Evolutionary conservation across 2,888 invertebrate genomes (phyloP), one percentile per base, ranked within the genome.

Genomic region (Volucella inflata): DNA sequence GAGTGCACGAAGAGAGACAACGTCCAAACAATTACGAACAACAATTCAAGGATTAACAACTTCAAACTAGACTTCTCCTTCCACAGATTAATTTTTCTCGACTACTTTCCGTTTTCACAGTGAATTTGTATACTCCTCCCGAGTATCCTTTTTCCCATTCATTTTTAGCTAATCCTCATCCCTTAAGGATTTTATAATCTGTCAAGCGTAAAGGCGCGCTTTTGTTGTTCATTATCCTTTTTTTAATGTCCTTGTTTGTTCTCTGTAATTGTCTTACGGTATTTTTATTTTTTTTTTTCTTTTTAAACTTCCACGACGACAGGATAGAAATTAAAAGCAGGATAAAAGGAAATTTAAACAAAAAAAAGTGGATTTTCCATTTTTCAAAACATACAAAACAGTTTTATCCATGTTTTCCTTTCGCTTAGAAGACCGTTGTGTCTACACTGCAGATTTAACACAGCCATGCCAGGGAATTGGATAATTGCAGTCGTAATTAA

Each of bases 401-500:
- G 30, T 30, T n/a, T 11, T 44, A 44, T 11, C 44, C 36, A 12
- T 64, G 16, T 30, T 14, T 53, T 42, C 14, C 17, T 40, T 42
- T 40, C 8, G 21, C 8, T 51, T 11, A n/a, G n/a, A 10, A 38
- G 8, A n/a, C 21, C 55, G 36, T 11, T 36, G 0, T 50, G 17
- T 59, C 12, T 8, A 3, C 50, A 62, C 36, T 65, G 9, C 8
- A 70, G 50, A 30, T 50, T 38, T 70, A 16, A 76, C 68, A 42
- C 53, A 64, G 55, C 8, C 60, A 44, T 55, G 44, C 64, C 53
- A 10, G 51, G 38, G 70, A 71, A 81, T 76, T 77, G 40, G 46
- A 70, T 81, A 81, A 81, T 81, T 81, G 65, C 70, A 70, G 38
- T 38, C 55, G 59, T 76, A 77, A 81, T 81, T 76, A 81, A 81